phyloP scores from a whole-genome alignment of 2,797 vertebrate genomes.

The Mormyrops attenuatus region DNA sequence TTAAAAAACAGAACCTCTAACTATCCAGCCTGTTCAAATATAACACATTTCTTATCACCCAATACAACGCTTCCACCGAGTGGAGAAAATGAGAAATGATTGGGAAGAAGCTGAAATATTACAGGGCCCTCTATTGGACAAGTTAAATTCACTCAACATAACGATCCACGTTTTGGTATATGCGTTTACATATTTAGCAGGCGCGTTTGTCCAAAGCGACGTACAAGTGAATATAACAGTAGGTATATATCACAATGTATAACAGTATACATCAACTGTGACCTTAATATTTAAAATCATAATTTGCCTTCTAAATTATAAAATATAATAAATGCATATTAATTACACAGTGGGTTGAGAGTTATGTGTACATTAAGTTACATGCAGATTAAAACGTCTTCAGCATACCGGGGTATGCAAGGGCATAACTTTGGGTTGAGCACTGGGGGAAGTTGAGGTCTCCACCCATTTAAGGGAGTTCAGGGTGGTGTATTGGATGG shows the following conservation, averaged over 20 bases:
- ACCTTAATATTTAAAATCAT: neutral
- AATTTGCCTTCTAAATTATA: neutral
- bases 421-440: neutral
- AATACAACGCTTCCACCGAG: neutral
- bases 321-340: neutral
- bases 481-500: neutral
- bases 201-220: neutral
- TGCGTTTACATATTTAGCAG: neutral
- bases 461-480: neutral
- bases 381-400: neutral
- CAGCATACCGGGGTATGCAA: neutral
- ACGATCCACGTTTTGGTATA: neutral
- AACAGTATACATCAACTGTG: neutral
- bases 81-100: neutral
- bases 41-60: neutral
- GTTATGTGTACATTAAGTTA: neutral
- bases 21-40: neutral
- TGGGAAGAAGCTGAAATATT: neutral
- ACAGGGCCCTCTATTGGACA: neutral
- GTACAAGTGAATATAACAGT: neutral
- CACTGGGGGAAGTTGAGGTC: neutral
- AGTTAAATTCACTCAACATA: neutral
- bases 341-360: neutral
- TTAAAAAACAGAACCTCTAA: neutral
- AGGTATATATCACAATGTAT: neutral